Percentiles rank a stretch among this genome's conserved stretches.
Evolutionary conservation across 2,797 vertebrate genomes (phyloP).

Genomic region (Pristis pectinata): DNA sequence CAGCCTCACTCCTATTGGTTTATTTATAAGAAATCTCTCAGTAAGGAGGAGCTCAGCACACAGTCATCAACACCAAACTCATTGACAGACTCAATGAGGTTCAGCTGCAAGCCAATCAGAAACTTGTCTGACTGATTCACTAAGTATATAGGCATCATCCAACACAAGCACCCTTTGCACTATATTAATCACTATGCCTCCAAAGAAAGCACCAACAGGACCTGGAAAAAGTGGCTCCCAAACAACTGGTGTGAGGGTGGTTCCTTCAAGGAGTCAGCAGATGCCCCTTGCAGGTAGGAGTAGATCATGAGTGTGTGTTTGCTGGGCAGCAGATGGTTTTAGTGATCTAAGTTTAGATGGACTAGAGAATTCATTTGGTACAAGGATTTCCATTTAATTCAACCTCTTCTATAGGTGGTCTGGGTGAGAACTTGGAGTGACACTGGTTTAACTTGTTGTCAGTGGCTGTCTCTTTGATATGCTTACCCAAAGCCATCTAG

Average conservation of each 20-base stretch:
- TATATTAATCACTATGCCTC: not conserved
- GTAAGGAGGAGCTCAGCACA: not conserved
- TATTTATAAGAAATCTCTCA: not conserved
- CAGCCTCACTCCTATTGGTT: not conserved
- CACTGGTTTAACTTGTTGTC: too few species aligned
- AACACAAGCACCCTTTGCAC: not conserved
- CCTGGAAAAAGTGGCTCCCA: not conserved
- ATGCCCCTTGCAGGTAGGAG: not conserved
- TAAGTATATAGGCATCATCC: not conserved
- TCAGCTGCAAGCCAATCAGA: not conserved
- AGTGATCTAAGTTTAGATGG: not conserved
- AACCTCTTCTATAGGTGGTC: too few species aligned
- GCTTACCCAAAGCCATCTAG: too few species aligned
- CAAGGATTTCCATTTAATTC: too few species aligned
- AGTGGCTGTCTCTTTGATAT: too few species aligned
- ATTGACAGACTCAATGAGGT: not conserved
- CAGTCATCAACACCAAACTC: not conserved
- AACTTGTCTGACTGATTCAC: not conserved
- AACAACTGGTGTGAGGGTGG: too few species aligned
- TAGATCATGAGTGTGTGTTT: too few species aligned
- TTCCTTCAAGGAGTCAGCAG: not conserved
- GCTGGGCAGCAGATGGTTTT: not conserved
- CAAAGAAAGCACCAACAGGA: not conserved
- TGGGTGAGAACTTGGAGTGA: too few species aligned
- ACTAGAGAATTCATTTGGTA: not conserved